Percentiles rank a stretch among this genome's conserved stretches.
phyloP scores from a whole-genome alignment of 2,113 vertebrate species.

The Calypte anna region DNA sequence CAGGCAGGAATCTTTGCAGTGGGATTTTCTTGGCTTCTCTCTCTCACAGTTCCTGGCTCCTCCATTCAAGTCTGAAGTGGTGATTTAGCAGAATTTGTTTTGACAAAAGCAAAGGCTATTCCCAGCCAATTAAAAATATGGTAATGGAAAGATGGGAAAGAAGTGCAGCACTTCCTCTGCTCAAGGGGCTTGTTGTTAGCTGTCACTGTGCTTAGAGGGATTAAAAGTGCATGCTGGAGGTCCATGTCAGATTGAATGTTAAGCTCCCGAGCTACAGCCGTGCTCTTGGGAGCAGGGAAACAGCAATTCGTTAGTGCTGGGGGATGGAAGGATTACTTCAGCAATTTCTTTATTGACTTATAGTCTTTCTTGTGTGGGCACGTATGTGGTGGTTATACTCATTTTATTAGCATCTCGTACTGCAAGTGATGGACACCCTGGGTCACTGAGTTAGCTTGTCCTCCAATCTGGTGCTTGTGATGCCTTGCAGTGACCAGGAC shows the following conservation, averaged over 20 bases:
- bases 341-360: constrained; percentile 19
- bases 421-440: neutral
- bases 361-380: neutral
- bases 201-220: constrained; percentile 29
- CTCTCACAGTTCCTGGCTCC: neutral
- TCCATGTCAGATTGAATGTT: neutral
- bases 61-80: accelerated
- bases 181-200: neutral
- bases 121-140: constrained; percentile 68
- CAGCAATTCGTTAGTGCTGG: constrained; percentile 1
- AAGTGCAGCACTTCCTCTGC: neutral
- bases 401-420: neutral
- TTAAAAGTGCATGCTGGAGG: constrained; percentile 28
- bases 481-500: neutral
- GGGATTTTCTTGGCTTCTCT: constrained; percentile 35
- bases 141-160: constrained; percentile 21
- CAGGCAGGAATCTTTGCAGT: neutral
- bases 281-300: neutral
- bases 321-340: constrained; percentile 27
- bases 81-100: constrained; percentile 46
- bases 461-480: neutral
- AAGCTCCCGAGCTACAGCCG: constrained; percentile 13
- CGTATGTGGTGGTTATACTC: neutral
- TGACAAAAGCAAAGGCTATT: constrained; percentile 55
- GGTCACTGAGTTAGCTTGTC: neutral